A percentile compares a stretch with the other conserved stretches of the same genome.
phyloP scores from a whole-genome alignment of 2,888 invertebrate genomes.

The Ferrisia virgata region DNA sequence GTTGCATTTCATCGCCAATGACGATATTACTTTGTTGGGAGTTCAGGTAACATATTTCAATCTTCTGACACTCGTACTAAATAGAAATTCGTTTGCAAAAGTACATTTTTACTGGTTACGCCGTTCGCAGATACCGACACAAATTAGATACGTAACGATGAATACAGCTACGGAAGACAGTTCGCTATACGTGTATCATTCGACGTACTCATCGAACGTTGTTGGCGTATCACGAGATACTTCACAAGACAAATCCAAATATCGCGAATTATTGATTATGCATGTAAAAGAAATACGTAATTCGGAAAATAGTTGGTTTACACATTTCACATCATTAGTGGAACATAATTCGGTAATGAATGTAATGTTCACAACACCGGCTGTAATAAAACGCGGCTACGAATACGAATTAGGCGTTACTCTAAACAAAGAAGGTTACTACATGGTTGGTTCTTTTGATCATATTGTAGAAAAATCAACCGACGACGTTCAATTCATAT shows the following conservation, averaged over 20 bases:
- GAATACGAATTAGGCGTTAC: slow-evolving; percentile 41
- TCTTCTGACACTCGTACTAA: not conserved
- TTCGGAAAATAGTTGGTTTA: slow-evolving; percentile 35
- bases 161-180: slow-evolving; percentile 13
- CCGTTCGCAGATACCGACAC: not conserved
- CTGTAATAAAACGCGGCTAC: slow-evolving; percentile 6
- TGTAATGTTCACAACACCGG: slow-evolving; percentile 39
- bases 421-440: slow-evolving; percentile 36
- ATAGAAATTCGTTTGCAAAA: not conserved
- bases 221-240: not conserved
- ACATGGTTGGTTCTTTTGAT: slow-evolving; percentile 7
- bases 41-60: slow-evolving; percentile 13
- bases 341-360: slow-evolving; percentile 30
- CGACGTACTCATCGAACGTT: not conserved
- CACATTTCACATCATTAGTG: slow-evolving; percentile 37
- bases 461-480: not conserved
- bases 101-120: not conserved
- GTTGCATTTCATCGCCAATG: slow-evolving; percentile 24
- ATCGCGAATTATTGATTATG: slow-evolving; percentile 34
- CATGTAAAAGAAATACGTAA: slow-evolving; percentile 32
- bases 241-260: not conserved
- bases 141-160: not conserved
- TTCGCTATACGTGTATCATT: not conserved
- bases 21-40: slow-evolving; percentile 24
- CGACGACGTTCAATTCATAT: not conserved